These are phyloP conservation scores for Lasioglossum zephyrum DNA, from an alignment of 2,888 invertebrate species.

Conservation along the genomic window DNA sequence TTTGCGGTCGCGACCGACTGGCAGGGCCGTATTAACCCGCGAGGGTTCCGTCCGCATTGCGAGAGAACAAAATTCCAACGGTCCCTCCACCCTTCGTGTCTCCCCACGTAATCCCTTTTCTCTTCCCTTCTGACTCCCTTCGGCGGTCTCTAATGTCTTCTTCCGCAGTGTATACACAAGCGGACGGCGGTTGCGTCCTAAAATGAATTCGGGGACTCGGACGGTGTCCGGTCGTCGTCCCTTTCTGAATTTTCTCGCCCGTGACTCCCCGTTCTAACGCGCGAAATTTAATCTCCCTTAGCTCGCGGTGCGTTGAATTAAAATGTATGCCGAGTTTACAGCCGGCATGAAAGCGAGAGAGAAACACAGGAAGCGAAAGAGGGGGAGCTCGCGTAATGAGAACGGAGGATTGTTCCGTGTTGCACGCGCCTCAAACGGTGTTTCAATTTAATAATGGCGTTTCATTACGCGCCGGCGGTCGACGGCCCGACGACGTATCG, in stretches of 20 bases:
- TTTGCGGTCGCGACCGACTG: conserved; percentile 55
- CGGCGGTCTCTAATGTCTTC: conserved; percentile 60
- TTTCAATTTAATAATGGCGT: conserved; percentile 61
- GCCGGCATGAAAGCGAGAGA: background rate
- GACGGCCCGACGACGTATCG: conserved; percentile 39
- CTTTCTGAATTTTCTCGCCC: conserved; percentile 67
- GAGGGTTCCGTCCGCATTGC: background rate
- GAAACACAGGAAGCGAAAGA: too few species aligned
- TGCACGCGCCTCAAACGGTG: conserved; percentile 56
- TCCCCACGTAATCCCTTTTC: conserved; percentile 55
- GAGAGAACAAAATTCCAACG: conserved; percentile 66
- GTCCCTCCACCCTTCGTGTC: conserved; percentile 46
- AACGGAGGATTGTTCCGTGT: conserved; percentile 60
- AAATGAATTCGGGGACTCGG: conserved; percentile 63
- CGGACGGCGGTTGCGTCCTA: conserved; percentile 27
- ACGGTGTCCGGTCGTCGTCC: conserved; percentile 21
- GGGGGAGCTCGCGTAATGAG: conserved; percentile 38
- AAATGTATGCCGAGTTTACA: conserved; percentile 49
- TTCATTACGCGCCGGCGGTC: conserved; percentile 39
- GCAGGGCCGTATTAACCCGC: conserved; percentile 58
- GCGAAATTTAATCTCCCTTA: conserved; percentile 69
- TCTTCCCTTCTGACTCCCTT: background rate
- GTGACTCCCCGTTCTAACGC: conserved; percentile 52
- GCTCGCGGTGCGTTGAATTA: conserved; percentile 64
- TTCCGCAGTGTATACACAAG: conserved; percentile 23